Conservation (phyloP, 2,888 invertebrate genomes). For the Imbricaverruca yamaguchii region DNA sequence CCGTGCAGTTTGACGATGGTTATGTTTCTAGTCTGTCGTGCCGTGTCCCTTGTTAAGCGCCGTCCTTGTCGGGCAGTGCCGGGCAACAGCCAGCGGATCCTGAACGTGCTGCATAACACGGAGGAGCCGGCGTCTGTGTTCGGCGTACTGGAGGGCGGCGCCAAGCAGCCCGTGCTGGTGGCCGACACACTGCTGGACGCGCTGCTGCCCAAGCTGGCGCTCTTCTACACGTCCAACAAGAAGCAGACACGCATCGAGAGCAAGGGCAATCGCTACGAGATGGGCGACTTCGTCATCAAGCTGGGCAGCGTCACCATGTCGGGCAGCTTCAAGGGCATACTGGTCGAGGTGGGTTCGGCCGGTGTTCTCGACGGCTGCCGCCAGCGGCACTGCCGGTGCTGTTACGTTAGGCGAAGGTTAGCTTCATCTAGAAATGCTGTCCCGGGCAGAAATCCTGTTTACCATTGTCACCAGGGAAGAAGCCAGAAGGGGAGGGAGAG, state of each 20-base stretch:
- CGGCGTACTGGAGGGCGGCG: slow-evolving; percentile 64
- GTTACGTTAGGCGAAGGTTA: no score
- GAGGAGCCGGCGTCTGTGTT: slow-evolving; percentile 93
- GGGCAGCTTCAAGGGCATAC: slow-evolving; percentile 84
- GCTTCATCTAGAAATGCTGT: no score
- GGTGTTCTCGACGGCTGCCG: neutral
- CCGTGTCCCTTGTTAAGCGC: no score
- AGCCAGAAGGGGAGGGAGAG: no score
- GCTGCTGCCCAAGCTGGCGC: slow-evolving; percentile 78
- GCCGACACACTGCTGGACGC: slow-evolving; percentile 87
- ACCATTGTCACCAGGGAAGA: no score
- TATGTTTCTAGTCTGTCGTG: no score
- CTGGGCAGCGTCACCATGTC: slow-evolving; percentile 87
- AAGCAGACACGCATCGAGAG: slow-evolving; percentile 62
- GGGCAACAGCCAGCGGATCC: slow-evolving; percentile 54
- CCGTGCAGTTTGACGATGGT: no score
- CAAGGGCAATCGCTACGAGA: slow-evolving; percentile 49
- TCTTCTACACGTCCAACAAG: slow-evolving; percentile 81
- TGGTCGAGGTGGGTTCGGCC: slow-evolving; percentile 63
- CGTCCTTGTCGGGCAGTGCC: slow-evolving; percentile 1
- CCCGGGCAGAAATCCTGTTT: no score
- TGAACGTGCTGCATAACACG: slow-evolving; percentile 90
- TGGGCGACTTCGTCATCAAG: slow-evolving; percentile 86
- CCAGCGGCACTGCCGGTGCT: no score
- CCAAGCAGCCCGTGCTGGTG: slow-evolving; percentile 58